Evolutionary conservation across 2,888 invertebrate genomes (phyloP), one percentile per base, ranked within the genome.

Genomic region (Stenchaetothrips biformis): DNA sequence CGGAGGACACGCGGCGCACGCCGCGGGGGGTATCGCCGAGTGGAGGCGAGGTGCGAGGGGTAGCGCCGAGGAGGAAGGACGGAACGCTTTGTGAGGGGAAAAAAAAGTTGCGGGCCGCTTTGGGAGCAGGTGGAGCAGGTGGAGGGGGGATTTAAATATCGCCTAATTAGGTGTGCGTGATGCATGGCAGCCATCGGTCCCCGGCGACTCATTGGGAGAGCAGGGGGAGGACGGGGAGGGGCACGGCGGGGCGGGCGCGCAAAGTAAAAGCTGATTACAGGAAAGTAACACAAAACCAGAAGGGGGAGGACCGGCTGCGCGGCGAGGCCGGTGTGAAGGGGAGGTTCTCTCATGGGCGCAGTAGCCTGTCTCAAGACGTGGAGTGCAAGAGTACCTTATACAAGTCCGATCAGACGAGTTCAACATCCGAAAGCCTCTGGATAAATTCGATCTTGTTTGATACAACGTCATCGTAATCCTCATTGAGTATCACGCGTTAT

Each of bases 241-340:
- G n/a, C n/a, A n/a, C n/a, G n/a, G 37, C 37, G 37, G 2, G 37
- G 37, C 37, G 37, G 37, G 4, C 37, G 37, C 37, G 37, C 25
- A 74, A 74, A 74, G 67, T 74, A 74, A n/a, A 74, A 74, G 67
- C 67, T 74, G 67, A 74, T 74, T 74, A 74, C 67, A 74, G 67
- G 67, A 74, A 74, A 74, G 67, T 74, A 74, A 74, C 67, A 74
- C 67, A 74, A 74, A 25, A 74, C 67, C 67, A 25, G 25, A 25
- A 8, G 67, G 21, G 11, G 25, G 67, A 11, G 8, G 67, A 25
- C 67, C 9, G 67, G n/a, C n/a, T 9, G 67, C n/a, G 2, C 18
- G 67, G n/a, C 53, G 1, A 7, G 62, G 67, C 67, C 62, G 62
- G 62, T 37, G 37, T 37, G 2, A 37, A 37, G 37, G 37, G 37